Conservation (phyloP, 1,140 invertebrate genomes). For the Cephus cinctus region DNA sequence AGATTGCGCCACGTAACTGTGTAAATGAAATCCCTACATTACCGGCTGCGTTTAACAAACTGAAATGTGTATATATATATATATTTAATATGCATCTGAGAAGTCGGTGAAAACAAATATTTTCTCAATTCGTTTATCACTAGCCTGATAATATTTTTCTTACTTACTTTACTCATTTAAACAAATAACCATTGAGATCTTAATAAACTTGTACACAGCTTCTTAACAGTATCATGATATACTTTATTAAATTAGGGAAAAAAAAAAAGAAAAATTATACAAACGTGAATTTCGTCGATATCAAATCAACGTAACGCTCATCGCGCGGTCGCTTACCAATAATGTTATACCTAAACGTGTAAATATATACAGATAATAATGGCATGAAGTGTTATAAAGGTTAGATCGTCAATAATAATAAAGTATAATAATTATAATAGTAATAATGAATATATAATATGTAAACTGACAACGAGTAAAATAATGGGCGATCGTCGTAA, state of each 20-base stretch:
- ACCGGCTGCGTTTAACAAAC: no score
- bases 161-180: no score
- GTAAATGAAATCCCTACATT: no score
- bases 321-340: not conserved
- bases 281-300: constrained; percentile 32
- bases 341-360: constrained; percentile 9
- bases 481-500: constrained; percentile 25
- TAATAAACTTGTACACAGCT: no score
- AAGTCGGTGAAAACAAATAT: no score
- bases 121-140: no score
- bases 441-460: constrained; percentile 24
- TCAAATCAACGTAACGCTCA: constrained; percentile 28
- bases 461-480: constrained; percentile 25
- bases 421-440: constrained; percentile 16
- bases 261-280: constrained; percentile 38
- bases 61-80: no score
- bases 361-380: constrained; percentile 34
- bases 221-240: constrained; percentile 39
- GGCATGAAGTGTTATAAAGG: constrained; percentile 17
- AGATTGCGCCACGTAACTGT: no score
- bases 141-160: no score
- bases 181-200: no score
- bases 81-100: no score
- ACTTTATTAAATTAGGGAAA: constrained; percentile 43
- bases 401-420: constrained; percentile 19